phyloP scores from a whole-genome alignment of 2,113 vertebrate species.

The Labeo catla region DNA sequence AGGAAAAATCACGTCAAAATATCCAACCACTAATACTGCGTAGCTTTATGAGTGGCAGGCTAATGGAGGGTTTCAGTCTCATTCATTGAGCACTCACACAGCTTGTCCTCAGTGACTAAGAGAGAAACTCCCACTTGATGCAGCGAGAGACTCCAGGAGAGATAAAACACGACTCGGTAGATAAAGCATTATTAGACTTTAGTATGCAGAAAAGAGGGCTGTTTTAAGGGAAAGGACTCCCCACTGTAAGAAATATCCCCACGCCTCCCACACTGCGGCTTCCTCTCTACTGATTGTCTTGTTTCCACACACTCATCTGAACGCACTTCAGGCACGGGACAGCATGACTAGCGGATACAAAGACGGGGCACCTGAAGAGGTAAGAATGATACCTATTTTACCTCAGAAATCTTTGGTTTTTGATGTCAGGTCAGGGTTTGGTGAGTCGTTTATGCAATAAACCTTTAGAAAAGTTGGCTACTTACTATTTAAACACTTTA shows the following conservation, averaged over 20 bases:
- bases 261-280: slow-evolving; percentile 73
- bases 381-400: slow-evolving; percentile 50
- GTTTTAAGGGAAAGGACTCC: slow-evolving; percentile 15
- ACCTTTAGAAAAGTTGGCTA: neutral
- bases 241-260: slow-evolving; percentile 60
- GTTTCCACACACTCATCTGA: slow-evolving; percentile 64
- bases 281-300: slow-evolving; percentile 70
- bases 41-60: slow-evolving; percentile 43
- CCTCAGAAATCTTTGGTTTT: neutral
- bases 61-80: slow-evolving; percentile 48
- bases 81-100: neutral
- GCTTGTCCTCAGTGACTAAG: slow-evolving; percentile 47
- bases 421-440: neutral
- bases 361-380: slow-evolving; percentile 85
- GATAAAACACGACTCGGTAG: neutral
- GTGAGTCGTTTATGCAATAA: neutral
- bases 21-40: slow-evolving; percentile 17
- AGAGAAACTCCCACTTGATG: slow-evolving; percentile 15
- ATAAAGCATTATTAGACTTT: neutral
- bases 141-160: neutral
- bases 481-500: neutral
- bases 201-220: neutral
- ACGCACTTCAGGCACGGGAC: slow-evolving; percentile 67
- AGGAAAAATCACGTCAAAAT: slow-evolving; percentile 51
- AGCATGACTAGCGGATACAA: slow-evolving; percentile 92